Base-by-base conservation (phyloP, 2,113 vertebrate genomes). In the Setophaga petechia region DNA sequence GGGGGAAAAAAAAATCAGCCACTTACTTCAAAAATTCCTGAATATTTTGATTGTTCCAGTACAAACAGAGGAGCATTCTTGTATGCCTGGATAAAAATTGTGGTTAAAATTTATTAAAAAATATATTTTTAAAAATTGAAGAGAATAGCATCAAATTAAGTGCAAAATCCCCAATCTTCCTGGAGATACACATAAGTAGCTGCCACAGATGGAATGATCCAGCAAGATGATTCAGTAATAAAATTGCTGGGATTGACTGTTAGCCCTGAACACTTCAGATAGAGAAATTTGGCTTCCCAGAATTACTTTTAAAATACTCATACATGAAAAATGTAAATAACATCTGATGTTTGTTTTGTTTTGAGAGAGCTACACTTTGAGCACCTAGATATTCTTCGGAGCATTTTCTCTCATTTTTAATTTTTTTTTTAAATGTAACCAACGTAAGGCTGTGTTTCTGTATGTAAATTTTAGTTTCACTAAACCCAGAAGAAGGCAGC, bases 101-200 rank as follows among this genome's bases (percentile, higher is more conserved):
- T n/a, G 19, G 8, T 12, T 15, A 55, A 44, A 54, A 66, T 14
- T 43, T 19, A 18, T 35, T 35, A 3, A 5, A 14, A 65, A 79
- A 43, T 39, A 39, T 39, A 17, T 3, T 28, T n/a, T 21, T 1
- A 8, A 14, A n/a, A 58, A 14, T 49, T 4, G 0, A 13, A 37
- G 20, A 47, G 0, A 68, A 51, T 51, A 33, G 89, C 75, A 43
- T 37, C 6, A 10, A 71, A 77, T 21, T 33, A 59, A 76, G 11
- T 27, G 22, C 7, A 57, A 65, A 69, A 59, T 51, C 12, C 39
- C 44, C 27, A 49, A 24, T 54, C 15, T 73, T 77, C 30, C 33
- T 33, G 2, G 31, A 82, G 35, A 35, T 39, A n/a, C 23, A 63
- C 51, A 30, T 7, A 75, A 76, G 43, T 13, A 67, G 37, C 31